A percentile compares a stretch with the other conserved stretches of the same genome.
These are phyloP conservation scores for Platysteira castanea DNA, from an alignment of 2,113 vertebrate species.

Conservation along the genomic window DNA sequence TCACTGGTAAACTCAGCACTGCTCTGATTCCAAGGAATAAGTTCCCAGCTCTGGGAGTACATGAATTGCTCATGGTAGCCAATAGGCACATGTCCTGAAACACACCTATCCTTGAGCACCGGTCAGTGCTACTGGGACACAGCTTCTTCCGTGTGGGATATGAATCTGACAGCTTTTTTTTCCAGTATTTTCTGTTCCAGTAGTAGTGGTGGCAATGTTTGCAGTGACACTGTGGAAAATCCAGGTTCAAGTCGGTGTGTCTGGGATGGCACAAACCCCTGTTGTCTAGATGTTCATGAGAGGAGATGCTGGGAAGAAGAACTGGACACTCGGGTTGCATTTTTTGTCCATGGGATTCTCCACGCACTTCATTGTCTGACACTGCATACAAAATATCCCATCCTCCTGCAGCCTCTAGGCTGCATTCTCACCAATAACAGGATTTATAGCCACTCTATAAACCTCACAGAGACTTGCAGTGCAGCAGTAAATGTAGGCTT, in stretches of 20 bases:
- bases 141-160: neutral
- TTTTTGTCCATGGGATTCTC: neutral
- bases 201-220: neutral
- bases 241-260: neutral
- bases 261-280: neutral
- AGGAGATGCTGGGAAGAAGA: neutral
- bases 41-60: neutral
- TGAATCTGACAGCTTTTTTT: neutral
- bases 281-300: neutral
- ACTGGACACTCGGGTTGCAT: rapidly evolving
- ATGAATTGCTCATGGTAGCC: neutral
- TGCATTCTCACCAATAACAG: neutral
- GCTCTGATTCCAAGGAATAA: neutral
- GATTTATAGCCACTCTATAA: neutral
- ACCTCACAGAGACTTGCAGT: neutral
- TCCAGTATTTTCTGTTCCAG: neutral
- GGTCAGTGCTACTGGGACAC: neutral
- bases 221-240: neutral
- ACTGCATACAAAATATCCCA: neutral
- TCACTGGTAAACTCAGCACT: neutral
- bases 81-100: neutral
- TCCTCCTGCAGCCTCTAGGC: neutral
- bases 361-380: neutral
- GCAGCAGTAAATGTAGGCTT: neutral
- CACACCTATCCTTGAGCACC: neutral